Evolutionary conservation across 2,888 invertebrate genomes (phyloP).

Genomic region (Cantharis flavilabris): DNA sequence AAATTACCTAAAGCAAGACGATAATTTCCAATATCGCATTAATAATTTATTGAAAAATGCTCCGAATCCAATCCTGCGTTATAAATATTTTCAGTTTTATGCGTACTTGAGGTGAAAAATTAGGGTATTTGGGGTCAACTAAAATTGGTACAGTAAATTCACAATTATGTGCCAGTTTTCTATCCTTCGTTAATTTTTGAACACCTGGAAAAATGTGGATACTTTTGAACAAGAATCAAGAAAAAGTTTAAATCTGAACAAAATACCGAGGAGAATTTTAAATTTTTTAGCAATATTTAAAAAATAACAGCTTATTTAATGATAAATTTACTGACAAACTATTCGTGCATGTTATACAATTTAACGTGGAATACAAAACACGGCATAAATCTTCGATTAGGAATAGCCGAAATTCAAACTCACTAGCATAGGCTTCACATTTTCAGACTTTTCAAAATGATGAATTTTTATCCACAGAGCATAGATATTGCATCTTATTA

Average conservation of each 20-base stretch:
- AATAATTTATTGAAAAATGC: neutral
- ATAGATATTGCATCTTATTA: neutral
- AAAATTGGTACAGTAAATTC: neutral
- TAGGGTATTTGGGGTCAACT: neutral
- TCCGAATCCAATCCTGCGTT: neutral
- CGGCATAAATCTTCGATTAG: no score
- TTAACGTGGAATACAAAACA: no score
- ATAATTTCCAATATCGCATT: neutral
- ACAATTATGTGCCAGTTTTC: neutral
- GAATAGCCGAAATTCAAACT: no score
- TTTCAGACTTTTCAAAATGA: no score
- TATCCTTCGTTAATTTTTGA: neutral
- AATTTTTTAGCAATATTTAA: no score
- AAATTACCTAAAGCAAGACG: neutral
- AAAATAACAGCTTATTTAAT: no score
- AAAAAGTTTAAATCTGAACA: neutral
- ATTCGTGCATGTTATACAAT: no score
- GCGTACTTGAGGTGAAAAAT: neutral
- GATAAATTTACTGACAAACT: no score
- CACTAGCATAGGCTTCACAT: no score
- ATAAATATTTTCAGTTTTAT: neutral
- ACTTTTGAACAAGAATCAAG: neutral
- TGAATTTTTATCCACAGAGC: no score
- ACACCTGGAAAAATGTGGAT: neutral
- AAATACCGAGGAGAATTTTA: neutral